Conservation (phyloP, 2,113 vertebrate species). For the Nothoprocta perdicaria region DNA sequence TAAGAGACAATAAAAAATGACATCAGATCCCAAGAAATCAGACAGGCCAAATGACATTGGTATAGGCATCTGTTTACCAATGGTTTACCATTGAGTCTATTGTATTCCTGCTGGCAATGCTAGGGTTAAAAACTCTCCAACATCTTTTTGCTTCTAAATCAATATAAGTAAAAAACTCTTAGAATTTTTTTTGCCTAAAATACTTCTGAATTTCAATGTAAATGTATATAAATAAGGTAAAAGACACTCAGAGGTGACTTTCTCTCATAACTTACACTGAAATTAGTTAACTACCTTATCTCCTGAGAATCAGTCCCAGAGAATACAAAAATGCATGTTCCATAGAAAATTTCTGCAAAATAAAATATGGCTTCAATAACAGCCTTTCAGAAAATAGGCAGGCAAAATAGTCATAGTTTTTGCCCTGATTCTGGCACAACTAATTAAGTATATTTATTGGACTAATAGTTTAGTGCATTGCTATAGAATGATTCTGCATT, state of each 20-base stretch:
- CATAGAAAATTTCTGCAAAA: not conserved
- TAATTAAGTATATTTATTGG: constrained; percentile 60
- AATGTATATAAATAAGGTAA: not conserved
- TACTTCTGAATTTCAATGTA: not conserved
- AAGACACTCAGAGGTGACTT: not conserved
- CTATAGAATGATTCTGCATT: not conserved
- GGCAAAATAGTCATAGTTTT: constrained; percentile 22
- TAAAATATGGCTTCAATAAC: not conserved
- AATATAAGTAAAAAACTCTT: not conserved
- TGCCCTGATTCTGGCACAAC: not conserved
- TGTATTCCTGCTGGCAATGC: not conserved
- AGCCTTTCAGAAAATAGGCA: not conserved
- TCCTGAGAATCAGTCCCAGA: not conserved
- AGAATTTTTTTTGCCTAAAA: not conserved
- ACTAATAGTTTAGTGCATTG: not conserved
- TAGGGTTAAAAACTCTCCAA: not conserved
- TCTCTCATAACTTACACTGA: not conserved
- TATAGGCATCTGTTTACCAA: too few species aligned
- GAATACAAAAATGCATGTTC: not conserved
- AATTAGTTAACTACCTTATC: not conserved
- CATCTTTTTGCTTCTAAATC: not conserved
- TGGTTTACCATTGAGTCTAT: not conserved
- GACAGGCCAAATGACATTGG: not conserved
- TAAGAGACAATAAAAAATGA: accelerated
- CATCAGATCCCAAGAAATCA: not conserved